A percentile compares a stretch with the other conserved stretches of the same genome.
These are phyloP conservation scores for Etheostoma perlongum DNA, from an alignment of 2,797 vertebrate species.

Conservation along the genomic window DNA sequence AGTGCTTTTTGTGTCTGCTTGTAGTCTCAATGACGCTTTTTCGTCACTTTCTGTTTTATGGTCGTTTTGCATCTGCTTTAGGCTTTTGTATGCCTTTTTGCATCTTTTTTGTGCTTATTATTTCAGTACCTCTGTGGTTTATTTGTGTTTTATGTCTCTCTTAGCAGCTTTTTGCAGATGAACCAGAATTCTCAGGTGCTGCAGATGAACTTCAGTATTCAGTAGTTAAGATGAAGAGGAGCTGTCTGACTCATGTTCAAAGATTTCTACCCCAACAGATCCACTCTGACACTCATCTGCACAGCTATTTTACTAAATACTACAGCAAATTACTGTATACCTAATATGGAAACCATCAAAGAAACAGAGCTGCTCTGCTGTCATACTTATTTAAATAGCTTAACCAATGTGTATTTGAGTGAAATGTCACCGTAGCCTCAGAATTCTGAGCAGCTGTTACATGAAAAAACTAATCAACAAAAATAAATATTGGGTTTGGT, in stretches of 20 bases:
- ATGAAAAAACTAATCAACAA: neutral
- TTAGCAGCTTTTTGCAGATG: neutral
- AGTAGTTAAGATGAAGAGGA: neutral
- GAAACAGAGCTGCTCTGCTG: neutral
- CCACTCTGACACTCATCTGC: neutral
- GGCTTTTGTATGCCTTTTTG: neutral
- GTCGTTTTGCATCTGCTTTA: too few species aligned
- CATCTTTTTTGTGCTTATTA: too few species aligned
- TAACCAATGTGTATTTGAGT: neutral
- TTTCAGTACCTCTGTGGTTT: too few species aligned
- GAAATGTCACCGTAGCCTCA: neutral
- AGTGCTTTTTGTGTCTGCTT: neutral
- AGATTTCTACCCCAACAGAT: neutral
- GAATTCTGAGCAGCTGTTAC: neutral
- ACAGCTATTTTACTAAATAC: neutral
- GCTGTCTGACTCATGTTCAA: neutral
- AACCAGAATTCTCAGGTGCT: neutral
- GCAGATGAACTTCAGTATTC: conserved; percentile 20
- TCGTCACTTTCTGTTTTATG: neutral
- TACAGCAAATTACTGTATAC: neutral
- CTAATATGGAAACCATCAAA: neutral
- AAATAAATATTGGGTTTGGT: neutral
- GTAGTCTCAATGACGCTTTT: neutral
- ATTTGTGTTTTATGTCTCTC: neutral
- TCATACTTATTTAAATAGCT: neutral